phyloP scores from a whole-genome alignment of 1,140 invertebrate genomes.

The Rhyzopertha dominica region DNA sequence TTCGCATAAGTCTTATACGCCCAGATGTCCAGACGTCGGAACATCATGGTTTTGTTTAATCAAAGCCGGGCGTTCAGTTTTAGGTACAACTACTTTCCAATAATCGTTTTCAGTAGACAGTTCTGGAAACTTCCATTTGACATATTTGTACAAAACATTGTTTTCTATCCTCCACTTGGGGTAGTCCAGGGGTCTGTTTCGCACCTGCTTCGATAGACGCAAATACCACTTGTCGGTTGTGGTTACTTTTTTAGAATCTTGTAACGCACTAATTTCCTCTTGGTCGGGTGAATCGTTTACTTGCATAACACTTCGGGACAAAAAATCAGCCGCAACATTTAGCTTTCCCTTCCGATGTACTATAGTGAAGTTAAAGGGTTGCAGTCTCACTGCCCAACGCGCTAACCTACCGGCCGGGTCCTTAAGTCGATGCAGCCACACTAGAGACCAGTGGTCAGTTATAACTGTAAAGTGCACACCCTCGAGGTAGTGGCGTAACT shows the following conservation, averaged over 20 bases:
- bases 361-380: no score
- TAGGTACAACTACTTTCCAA: conserved; percentile 29
- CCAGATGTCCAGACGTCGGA: conserved; percentile 27
- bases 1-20: conserved; percentile 23
- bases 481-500: conserved; percentile 41
- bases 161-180: no score
- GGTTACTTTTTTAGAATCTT: no score
- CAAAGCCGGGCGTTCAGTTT: conserved; percentile 11
- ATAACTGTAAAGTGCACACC: conserved; percentile 43
- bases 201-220: no score
- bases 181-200: no score
- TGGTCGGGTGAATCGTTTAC: no score
- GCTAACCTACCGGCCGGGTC: conserved; percentile 42
- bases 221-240: no score
- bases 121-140: no score
- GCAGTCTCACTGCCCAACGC: conserved; percentile 44
- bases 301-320: conserved; percentile 29
- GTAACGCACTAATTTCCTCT: no score
- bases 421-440: conserved; percentile 44
- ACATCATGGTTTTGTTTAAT: conserved; percentile 22
- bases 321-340: conserved; percentile 25
- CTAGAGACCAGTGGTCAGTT: conserved; percentile 47
- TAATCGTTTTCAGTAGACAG: no score
- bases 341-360: no score
- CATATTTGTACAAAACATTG: no score